A percentile compares a stretch with the other conserved stretches of the same genome.
These are phyloP conservation scores for Chaetophractus vellerosus DNA, from an alignment of 2,797 vertebrate genomes.

Conservation along the genomic window DNA sequence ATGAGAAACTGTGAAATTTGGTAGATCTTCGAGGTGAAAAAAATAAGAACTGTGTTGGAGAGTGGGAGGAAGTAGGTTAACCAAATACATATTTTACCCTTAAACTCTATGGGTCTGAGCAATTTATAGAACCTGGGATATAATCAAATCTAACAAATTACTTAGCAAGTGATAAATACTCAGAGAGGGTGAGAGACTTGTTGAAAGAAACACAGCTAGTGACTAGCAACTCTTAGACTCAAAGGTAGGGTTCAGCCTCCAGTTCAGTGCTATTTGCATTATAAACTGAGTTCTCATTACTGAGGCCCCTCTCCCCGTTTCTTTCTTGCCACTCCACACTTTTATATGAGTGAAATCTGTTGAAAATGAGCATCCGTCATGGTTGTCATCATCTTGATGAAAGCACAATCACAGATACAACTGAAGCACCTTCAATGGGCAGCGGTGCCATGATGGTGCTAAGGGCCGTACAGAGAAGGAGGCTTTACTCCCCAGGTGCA, in stretches of 20 bases:
- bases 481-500: neutral
- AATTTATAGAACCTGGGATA: constrained; percentile 35
- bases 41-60: neutral
- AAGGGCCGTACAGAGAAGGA: neutral
- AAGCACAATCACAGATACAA: neutral
- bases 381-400: neutral
- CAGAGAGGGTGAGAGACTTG: neutral
- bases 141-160: constrained; percentile 25
- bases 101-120: neutral
- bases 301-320: neutral
- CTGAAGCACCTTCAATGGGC: neutral
- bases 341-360: constrained; percentile 11
- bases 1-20: neutral
- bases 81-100: constrained; percentile 18
- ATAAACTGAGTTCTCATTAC: neutral
- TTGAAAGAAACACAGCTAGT: constrained; percentile 1
- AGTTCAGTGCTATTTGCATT: neutral
- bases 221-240: neutral
- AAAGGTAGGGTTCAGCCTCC: neutral
- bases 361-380: neutral
- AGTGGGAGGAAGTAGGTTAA: neutral
- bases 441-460: neutral
- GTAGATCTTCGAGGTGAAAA: neutral
- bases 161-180: constrained; percentile 11
- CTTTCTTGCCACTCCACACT: neutral